Conservation (phyloP, 1,140 invertebrate species). For the Zaprionus taronus region DNA sequence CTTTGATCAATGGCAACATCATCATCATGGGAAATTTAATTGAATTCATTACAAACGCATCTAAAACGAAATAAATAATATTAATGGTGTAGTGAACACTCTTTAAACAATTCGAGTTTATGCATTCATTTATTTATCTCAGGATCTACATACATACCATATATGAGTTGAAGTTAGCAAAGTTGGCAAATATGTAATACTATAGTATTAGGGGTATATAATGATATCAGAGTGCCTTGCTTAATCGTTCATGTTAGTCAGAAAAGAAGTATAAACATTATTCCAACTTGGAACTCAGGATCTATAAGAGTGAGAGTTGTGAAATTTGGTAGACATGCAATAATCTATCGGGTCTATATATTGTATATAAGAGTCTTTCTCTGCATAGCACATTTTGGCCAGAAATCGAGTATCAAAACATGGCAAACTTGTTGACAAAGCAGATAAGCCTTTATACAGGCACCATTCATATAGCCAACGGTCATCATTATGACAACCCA, state of each 20-base stretch:
- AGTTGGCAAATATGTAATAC: background rate
- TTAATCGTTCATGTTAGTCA: too few species aligned
- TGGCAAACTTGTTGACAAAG: background rate
- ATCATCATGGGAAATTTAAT: background rate
- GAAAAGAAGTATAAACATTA: too few species aligned
- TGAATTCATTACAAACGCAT: conserved; percentile 2
- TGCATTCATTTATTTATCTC: background rate
- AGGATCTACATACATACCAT: background rate
- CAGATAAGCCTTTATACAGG: background rate
- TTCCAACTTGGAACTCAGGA: background rate
- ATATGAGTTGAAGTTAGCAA: background rate
- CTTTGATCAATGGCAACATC: background rate
- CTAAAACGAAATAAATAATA: background rate
- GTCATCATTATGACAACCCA: conserved; percentile 45
- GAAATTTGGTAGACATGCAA: background rate
- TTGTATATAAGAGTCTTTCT: too few species aligned
- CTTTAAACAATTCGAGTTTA: background rate
- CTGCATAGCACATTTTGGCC: too few species aligned
- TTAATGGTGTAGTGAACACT: background rate
- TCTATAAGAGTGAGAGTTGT: background rate
- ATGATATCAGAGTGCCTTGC: background rate
- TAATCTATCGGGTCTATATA: background rate
- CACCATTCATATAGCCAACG: conserved; percentile 9
- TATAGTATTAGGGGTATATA: background rate
- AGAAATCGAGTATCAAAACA: background rate